Evolutionary conservation across 2,797 vertebrate genomes (phyloP).

Genomic region (Staurois parvus): DNA sequence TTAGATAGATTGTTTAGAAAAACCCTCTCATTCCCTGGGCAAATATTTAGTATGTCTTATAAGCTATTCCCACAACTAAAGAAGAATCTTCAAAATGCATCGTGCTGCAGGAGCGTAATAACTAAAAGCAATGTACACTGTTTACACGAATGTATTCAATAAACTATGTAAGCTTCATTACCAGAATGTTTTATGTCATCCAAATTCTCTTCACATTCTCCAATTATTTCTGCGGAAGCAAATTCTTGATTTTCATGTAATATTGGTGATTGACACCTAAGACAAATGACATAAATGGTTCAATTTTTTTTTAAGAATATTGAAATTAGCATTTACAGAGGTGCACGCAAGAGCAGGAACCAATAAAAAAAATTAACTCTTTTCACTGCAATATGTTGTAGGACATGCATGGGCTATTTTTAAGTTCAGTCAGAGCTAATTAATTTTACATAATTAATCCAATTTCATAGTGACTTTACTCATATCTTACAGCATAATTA

Average conservation of each 20-base stretch:
- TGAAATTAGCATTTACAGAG: neutral
- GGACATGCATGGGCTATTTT: neutral
- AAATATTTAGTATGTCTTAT: too few species aligned
- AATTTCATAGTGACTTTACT: too few species aligned
- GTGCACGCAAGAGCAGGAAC: neutral
- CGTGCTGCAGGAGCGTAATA: neutral
- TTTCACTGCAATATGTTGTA: neutral
- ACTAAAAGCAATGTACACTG: neutral
- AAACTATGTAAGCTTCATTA: conserved; percentile 56
- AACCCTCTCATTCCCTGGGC: too few species aligned
- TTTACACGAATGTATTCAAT: neutral
- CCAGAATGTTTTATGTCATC: conserved; percentile 82
- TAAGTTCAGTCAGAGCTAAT: neutral
- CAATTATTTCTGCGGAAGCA: conserved; percentile 79
- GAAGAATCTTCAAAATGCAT: neutral
- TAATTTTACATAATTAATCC: neutral
- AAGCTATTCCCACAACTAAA: too few species aligned
- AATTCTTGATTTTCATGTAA: conserved; percentile 84
- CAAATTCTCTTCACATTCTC: conserved; percentile 85
- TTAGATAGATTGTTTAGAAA: too few species aligned
- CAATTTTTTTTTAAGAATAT: neutral
- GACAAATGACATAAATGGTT: neutral
- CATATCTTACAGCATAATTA: too few species aligned
- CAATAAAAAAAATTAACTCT: neutral
- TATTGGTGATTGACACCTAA: conserved; percentile 90